Evolutionary conservation across 2,113 vertebrate genomes (phyloP), one percentile per base, ranked within the genome.

Genomic region (Naja naja): DNA sequence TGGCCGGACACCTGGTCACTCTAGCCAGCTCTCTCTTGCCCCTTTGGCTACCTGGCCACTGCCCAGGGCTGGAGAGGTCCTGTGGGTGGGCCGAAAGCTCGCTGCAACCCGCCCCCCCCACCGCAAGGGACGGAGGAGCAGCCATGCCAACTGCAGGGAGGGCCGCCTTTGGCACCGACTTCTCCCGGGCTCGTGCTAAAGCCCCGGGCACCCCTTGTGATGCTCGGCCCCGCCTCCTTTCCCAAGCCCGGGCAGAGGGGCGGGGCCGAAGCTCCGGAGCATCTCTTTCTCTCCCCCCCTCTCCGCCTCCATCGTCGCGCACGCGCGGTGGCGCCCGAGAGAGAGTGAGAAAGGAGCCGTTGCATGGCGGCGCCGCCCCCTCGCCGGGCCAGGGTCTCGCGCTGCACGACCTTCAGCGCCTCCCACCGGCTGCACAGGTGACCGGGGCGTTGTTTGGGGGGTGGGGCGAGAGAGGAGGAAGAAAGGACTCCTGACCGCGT

Each of bases 341-440:
- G 18, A 12, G 39, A 23, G 8, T 18, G 53, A 18, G 53, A 0
- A 18, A 11, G 34, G 30, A 18, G 25, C 0, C 52, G 60, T 89
- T 89, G 64, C 52, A 92, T 92, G 91, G 69, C 69, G n/a, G 2
- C 16, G n/a, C 69, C n/a, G n/a, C n/a, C 12, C n/a, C 5, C n/a
- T 5, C 64, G n/a, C 27, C 10, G 55, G 87, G 91, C 91, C 16
- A 8, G 87, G 60, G 39, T 74, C 69, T 74, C 69, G 5, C 69
- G 99, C 30, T 56, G 96, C 1, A 95, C 98, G 95, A 96, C 95
- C 90, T 99, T 99, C 97, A 99, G 98, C 97, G 98, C 99, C 39
- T 98, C 97, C 55, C 99, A 99, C 96, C 97, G 99, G 18, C 97
- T 99, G 92, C 98, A 99, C 98, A 98, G 98, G 99, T 99, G 96